These are phyloP conservation scores for Chaetorhynchus papuensis DNA, from an alignment of 2,113 vertebrate species.

Conservation along the genomic window DNA sequence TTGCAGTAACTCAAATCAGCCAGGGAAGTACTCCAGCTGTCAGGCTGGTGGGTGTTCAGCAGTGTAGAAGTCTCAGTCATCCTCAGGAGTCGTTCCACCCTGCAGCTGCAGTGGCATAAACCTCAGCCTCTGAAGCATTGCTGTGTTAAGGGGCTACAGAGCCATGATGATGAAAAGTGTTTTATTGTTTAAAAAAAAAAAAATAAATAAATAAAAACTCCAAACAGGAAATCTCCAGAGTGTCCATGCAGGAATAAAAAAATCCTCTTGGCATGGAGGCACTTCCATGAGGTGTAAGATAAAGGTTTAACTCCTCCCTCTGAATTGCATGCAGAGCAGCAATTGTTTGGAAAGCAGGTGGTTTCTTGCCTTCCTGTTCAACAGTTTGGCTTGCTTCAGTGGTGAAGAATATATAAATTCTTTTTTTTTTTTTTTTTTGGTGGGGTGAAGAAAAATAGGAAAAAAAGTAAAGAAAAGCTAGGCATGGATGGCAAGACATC, in stretches of 20 bases:
- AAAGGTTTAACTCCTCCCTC: background rate
- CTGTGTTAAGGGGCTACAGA: background rate
- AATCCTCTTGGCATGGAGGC: background rate
- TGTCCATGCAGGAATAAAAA: background rate
- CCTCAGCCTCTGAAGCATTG: background rate
- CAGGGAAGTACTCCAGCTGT: background rate
- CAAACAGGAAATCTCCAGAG: background rate
- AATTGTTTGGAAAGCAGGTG: background rate
- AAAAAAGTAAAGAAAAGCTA: background rate
- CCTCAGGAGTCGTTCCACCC: background rate
- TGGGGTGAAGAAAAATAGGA: rapidly evolving
- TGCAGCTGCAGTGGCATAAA: rapidly evolving
- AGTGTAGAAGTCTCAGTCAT: background rate
- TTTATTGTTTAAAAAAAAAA: background rate
- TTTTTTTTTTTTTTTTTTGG: background rate
- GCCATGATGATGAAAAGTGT: background rate
- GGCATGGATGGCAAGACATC: no score
- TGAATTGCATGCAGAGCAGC: background rate
- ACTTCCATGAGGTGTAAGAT: no score
- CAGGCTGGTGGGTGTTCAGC: background rate
- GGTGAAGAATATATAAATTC: background rate
- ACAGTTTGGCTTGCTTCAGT: background rate
- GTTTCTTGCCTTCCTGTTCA: background rate
- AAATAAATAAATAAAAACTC: background rate
- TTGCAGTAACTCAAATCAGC: background rate